phyloP scores from a whole-genome alignment of 2,797 vertebrate species.

The Tragelaphus eurycerus region DNA sequence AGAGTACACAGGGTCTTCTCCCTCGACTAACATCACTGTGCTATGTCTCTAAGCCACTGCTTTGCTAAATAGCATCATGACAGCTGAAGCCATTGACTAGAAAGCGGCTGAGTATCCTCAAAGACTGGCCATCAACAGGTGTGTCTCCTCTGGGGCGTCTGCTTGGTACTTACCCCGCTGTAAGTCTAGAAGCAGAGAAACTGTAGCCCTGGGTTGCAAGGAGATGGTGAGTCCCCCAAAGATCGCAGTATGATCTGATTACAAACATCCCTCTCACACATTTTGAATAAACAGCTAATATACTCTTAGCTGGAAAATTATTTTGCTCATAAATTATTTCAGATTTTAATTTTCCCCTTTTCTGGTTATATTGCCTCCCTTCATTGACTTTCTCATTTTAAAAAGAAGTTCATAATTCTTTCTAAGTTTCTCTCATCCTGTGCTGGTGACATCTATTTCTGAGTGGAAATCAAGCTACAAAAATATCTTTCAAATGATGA shows the following conservation, averaged over 20 bases:
- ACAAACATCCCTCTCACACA: neutral
- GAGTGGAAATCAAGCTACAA: constrained; percentile 59
- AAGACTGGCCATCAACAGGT: neutral
- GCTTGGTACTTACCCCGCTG: fast-evolving
- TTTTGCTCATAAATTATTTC: constrained; percentile 78
- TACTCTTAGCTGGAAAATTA: constrained; percentile 63
- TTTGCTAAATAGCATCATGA: neutral
- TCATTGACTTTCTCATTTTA: constrained; percentile 76
- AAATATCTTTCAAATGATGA: constrained; percentile 15
- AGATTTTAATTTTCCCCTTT: constrained; percentile 80
- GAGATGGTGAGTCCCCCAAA: neutral
- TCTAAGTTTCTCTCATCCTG: constrained; percentile 62
- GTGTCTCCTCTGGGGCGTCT: fast-evolving
- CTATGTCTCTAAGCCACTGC: fast-evolving
- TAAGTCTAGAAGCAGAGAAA: neutral
- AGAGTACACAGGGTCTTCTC: fast-evolving
- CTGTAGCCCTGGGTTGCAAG: fast-evolving
- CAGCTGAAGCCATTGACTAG: neutral
- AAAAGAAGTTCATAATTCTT: constrained; percentile 75
- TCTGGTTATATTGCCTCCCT: constrained; percentile 70
- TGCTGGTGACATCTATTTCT: constrained; percentile 68
- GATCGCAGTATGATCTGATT: neutral
- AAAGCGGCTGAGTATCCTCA: fast-evolving
- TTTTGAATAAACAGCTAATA: constrained; percentile 62
- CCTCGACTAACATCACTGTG: fast-evolving